phyloP scores from a whole-genome alignment of 2,888 invertebrate species.

The Ophion costatus region DNA sequence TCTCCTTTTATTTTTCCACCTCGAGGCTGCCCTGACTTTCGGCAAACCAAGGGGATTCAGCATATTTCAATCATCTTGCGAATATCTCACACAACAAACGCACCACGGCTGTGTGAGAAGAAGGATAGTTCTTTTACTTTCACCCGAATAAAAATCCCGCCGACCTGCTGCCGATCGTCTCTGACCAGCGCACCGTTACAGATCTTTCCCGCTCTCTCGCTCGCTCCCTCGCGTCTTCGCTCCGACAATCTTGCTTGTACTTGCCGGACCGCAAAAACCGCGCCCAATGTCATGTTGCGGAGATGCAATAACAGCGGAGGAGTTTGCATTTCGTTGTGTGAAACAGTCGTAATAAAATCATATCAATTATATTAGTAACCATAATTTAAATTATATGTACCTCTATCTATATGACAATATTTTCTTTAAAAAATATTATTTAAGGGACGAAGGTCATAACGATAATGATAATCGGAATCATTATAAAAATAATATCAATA shows the following conservation, averaged over 20 bases:
- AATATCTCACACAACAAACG: constrained; percentile 17
- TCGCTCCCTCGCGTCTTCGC: not conserved
- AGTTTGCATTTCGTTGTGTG: constrained; percentile 20
- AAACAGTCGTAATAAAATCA: not conserved
- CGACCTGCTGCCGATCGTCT: constrained; percentile 28
- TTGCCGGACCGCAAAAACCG: constrained; percentile 58
- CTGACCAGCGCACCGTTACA: constrained; percentile 32
- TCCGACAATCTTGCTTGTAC: constrained; percentile 30
- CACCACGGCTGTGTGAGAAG: constrained; percentile 45
- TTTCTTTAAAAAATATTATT: not conserved
- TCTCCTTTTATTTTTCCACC: not conserved
- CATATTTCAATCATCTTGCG: constrained; percentile 40
- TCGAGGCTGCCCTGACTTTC: constrained; percentile 21
- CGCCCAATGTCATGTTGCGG: constrained; percentile 61
- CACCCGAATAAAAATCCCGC: constrained; percentile 61
- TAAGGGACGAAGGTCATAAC: too few species aligned
- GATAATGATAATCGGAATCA: too few species aligned
- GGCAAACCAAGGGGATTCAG: constrained; percentile 21
- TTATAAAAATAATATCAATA: too few species aligned
- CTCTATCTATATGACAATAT: not conserved
- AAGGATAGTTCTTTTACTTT: constrained; percentile 55
- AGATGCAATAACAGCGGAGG: constrained; percentile 48
- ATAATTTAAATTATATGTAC: not conserved
- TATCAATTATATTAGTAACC: too few species aligned
- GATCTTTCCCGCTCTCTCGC: constrained; percentile 10